Evolutionary conservation across 2,797 vertebrate species (phyloP).

Genomic region (Gymnodraco acuticeps): DNA sequence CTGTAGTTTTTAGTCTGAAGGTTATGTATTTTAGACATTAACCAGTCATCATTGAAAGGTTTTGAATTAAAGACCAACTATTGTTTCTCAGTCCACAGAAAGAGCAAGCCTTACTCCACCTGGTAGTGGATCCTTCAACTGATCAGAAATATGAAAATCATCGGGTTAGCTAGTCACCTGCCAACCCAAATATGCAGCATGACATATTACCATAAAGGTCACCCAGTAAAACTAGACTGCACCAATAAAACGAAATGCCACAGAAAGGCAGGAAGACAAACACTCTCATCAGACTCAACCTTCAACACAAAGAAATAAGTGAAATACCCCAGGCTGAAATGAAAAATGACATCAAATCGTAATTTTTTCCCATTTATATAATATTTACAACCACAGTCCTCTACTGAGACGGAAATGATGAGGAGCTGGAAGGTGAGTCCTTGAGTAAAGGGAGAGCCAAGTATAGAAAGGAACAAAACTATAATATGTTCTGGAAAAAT

Average conservation of each 20-base stretch:
- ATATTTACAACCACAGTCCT: conserved; percentile 27
- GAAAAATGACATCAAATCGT: conserved; percentile 37
- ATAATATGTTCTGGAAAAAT: not conserved
- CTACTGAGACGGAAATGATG: not conserved
- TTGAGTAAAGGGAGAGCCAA: conserved; percentile 7
- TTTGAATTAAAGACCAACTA: conserved; percentile 22
- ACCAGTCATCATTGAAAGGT: not conserved
- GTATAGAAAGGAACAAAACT: conserved; percentile 20
- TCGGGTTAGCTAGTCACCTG: conserved; percentile 23
- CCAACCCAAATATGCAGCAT: conserved; percentile 38
- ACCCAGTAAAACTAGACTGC: conserved; percentile 53
- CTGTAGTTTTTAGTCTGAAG: not conserved
- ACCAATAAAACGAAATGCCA: conserved; percentile 66
- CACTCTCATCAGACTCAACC: conserved; percentile 14
- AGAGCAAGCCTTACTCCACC: not conserved
- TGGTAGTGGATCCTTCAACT: conserved; percentile 5
- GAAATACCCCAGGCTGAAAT: conserved; percentile 10
- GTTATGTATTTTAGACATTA: not conserved
- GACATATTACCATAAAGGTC: conserved; percentile 58
- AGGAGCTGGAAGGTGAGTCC: conserved; percentile 16
- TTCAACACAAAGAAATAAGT: conserved; percentile 39
- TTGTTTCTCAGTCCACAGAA: not conserved
- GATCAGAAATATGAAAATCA: conserved; percentile 38
- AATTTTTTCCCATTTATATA: conserved; percentile 20
- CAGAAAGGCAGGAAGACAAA: conserved; percentile 45